Evolutionary conservation across 2,888 invertebrate species (phyloP).

Genomic region (Subacronicta megacephala): DNA sequence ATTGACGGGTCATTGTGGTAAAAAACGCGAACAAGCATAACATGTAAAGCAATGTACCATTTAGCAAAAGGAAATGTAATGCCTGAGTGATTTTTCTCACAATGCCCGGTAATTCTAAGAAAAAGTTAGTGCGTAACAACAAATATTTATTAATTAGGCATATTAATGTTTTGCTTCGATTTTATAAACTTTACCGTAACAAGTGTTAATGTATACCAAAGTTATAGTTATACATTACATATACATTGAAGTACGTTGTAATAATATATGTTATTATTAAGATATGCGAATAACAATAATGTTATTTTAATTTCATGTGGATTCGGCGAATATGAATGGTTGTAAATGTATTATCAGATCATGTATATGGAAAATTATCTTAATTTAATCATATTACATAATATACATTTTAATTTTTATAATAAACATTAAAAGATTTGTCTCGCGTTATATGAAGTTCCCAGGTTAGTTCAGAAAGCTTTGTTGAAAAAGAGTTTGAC

Average conservation of each 20-base stretch:
- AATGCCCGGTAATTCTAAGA: slow-evolving; percentile 8
- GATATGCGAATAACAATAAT: slow-evolving; percentile 16
- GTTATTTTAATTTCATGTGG: slow-evolving; percentile 17
- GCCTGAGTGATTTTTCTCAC: too few species aligned
- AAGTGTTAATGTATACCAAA: slow-evolving; percentile 2
- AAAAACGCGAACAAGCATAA: not conserved
- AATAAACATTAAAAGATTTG: too few species aligned
- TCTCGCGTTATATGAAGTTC: too few species aligned
- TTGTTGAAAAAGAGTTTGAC: too few species aligned
- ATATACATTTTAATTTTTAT: too few species aligned
- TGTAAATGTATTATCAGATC: slow-evolving; percentile 27
- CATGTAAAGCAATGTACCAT: too few species aligned
- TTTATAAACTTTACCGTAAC: slow-evolving; percentile 6
- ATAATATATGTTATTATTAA: slow-evolving; percentile 8
- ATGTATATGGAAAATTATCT: not conserved
- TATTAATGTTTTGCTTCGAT: slow-evolving; percentile 16
- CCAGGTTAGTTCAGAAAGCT: too few species aligned
- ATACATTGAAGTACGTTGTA: not conserved
- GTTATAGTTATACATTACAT: slow-evolving; percentile 2
- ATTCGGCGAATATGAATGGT: slow-evolving; percentile 61
- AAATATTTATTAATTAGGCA: not conserved
- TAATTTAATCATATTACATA: not conserved
- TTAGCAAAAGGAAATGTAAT: too few species aligned
- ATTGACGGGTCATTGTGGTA: slow-evolving; percentile 10
- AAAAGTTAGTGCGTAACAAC: not conserved